Percentiles rank a stretch among this genome's conserved stretches.
These are phyloP conservation scores for Lampris megalopsis DNA, from an alignment of 2,113 vertebrate species.

Conservation along the genomic window DNA sequence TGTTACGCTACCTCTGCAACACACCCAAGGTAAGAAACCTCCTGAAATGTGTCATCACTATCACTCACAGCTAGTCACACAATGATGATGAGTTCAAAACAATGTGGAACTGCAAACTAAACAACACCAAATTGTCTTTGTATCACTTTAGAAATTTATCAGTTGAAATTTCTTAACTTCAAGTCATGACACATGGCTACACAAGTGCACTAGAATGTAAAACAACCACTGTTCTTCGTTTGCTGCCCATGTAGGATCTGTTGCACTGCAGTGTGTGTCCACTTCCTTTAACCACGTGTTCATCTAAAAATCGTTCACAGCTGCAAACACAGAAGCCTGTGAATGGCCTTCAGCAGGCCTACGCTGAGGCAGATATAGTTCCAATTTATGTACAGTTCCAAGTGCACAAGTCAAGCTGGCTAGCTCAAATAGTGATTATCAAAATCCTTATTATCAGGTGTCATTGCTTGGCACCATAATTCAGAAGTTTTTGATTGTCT, in stretches of 20 bases:
- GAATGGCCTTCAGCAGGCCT: slow-evolving; percentile 35
- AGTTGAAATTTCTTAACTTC: no score
- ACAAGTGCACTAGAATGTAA: neutral
- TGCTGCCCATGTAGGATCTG: neutral
- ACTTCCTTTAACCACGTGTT: neutral
- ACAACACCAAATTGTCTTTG: no score
- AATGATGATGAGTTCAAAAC: no score
- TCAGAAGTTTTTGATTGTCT: neutral
- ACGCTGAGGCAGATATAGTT: slow-evolving; percentile 26
- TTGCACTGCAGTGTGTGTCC: neutral
- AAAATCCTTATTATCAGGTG: slow-evolving; percentile 62
- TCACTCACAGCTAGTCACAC: no score
- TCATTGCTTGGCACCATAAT: slow-evolving; percentile 25
- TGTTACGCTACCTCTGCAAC: slow-evolving; percentile 89
- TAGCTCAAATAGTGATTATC: slow-evolving; percentile 72
- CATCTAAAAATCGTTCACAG: slow-evolving; percentile 25
- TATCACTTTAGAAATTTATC: no score
- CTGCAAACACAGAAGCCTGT: slow-evolving; percentile 26
- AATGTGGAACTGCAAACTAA: neutral
- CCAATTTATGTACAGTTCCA: slow-evolving; percentile 63
- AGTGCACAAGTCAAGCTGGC: slow-evolving; percentile 63
- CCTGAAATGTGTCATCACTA: no score
- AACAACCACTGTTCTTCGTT: no score
- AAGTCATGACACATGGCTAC: neutral
- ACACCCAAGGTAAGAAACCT: slow-evolving; percentile 80